Evolutionary conservation across 2,113 vertebrate species (phyloP).

Genomic region (Myocastor coypus): DNA sequence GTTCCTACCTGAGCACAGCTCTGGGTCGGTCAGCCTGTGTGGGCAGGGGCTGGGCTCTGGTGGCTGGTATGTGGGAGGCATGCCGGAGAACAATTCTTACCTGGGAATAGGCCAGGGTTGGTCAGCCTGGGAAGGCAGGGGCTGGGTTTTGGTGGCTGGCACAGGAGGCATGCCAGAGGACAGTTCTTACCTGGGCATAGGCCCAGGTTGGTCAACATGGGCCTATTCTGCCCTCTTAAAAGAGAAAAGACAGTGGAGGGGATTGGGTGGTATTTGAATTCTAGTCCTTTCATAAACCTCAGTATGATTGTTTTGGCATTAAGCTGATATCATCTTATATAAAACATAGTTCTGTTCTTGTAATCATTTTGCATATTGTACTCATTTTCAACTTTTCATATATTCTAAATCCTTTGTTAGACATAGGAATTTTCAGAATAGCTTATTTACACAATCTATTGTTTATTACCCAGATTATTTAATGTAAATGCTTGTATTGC

Average conservation of each 20-base stretch:
- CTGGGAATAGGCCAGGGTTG: no score
- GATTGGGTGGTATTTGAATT: background rate
- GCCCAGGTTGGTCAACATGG: no score
- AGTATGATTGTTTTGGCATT: slow-evolving; percentile 23
- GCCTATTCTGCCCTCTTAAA: slow-evolving; percentile 24
- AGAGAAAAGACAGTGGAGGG: background rate
- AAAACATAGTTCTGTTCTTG: background rate
- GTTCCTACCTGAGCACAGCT: no score
- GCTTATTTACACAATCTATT: background rate
- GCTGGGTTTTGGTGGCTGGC: no score
- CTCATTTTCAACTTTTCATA: background rate
- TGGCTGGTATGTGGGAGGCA: no score
- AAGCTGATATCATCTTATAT: background rate
- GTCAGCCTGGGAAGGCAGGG: no score
- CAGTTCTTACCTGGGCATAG: no score
- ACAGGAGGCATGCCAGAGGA: no score
- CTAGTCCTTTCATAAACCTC: background rate
- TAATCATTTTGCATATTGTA: slow-evolving; percentile 28
- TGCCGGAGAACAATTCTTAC: no score
- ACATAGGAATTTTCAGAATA: slow-evolving; percentile 23
- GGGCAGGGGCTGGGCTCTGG: no score
- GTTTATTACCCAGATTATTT: background rate
- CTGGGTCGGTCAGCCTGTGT: no score
- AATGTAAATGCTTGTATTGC: background rate
- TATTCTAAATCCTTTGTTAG: slow-evolving; percentile 37